Conservation (phyloP, 2,113 vertebrate species). For the Collichthys lucidus region DNA sequence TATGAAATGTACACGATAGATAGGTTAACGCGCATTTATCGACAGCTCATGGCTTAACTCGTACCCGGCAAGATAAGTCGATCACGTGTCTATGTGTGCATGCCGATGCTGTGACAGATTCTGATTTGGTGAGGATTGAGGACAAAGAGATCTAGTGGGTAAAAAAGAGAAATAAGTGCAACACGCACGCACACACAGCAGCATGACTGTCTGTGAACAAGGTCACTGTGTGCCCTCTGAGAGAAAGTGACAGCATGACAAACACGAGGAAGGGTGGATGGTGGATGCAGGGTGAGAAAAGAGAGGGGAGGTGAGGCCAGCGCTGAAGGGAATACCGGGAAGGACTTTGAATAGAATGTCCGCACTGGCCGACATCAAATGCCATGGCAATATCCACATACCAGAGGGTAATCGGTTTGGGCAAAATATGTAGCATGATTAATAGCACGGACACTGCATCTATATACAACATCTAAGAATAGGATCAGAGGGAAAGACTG, state of each 20-base stretch:
- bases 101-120: neutral
- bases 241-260: constrained; percentile 78
- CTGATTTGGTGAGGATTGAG: constrained; percentile 19
- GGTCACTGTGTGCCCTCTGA: constrained; percentile 72
- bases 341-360: constrained; percentile 61
- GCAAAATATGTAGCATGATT: constrained; percentile 42
- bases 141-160: constrained; percentile 10
- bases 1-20: constrained; percentile 11
- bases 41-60: constrained; percentile 9
- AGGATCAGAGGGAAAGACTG: constrained; percentile 30
- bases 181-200: constrained; percentile 11
- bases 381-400: constrained; percentile 35
- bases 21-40: constrained; percentile 5
- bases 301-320: constrained; percentile 21
- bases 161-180: neutral
- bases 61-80: neutral
- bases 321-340: constrained; percentile 46
- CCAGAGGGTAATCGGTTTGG: constrained; percentile 34
- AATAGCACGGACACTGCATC: constrained; percentile 18
- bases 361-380: constrained; percentile 55
- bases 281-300: constrained; percentile 29
- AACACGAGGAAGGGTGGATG: constrained; percentile 47
- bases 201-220: constrained; percentile 69
- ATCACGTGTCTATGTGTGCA: neutral
- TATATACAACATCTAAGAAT: constrained; percentile 53